phyloP scores from a whole-genome alignment of 1,140 invertebrate genomes.

The Drosophila truncata region DNA sequence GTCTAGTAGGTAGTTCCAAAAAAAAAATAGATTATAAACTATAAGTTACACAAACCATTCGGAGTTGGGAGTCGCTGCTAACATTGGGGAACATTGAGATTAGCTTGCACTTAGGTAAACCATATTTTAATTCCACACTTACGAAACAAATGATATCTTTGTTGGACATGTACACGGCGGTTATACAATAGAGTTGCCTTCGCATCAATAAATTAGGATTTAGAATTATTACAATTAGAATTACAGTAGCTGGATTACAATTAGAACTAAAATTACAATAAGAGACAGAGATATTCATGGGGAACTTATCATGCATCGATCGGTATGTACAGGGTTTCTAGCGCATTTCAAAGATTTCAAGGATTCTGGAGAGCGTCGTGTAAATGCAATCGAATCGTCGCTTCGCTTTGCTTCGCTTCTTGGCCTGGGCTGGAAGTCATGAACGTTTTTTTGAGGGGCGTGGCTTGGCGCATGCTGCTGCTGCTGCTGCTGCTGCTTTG shows the following conservation, averaged over 20 bases:
- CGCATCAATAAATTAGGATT: constrained; percentile 70
- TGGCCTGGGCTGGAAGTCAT: constrained; percentile 55
- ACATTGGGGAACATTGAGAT: constrained; percentile 63
- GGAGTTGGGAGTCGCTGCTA: constrained; percentile 29
- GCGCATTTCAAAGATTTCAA: constrained; percentile 37
- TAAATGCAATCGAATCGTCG: constrained; percentile 56
- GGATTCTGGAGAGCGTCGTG: constrained; percentile 45
- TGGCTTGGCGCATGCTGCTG: constrained; percentile 15
- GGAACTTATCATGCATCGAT: constrained; percentile 48
- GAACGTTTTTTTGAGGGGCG: constrained; percentile 27
- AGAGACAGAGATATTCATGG: constrained; percentile 56
- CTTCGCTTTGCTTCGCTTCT: constrained; percentile 24
- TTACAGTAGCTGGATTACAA: constrained; percentile 47
- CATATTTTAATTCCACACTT: constrained; percentile 77
- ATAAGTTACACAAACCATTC: constrained; percentile 40
- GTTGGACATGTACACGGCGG: constrained; percentile 46
- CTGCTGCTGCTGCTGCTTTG: constrained; percentile 29
- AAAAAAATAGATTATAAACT: constrained; percentile 11
- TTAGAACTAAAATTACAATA: constrained; percentile 68
- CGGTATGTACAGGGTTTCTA: constrained; percentile 59
- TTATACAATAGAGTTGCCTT: constrained; percentile 23
- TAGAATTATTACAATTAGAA: constrained; percentile 50
- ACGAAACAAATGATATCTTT: constrained; percentile 67
- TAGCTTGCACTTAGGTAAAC: constrained; percentile 64
- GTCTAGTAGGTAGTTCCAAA: constrained; percentile 23